Conservation (phyloP, 1,140 invertebrate species). For the Drosophila athabasca region DNA sequence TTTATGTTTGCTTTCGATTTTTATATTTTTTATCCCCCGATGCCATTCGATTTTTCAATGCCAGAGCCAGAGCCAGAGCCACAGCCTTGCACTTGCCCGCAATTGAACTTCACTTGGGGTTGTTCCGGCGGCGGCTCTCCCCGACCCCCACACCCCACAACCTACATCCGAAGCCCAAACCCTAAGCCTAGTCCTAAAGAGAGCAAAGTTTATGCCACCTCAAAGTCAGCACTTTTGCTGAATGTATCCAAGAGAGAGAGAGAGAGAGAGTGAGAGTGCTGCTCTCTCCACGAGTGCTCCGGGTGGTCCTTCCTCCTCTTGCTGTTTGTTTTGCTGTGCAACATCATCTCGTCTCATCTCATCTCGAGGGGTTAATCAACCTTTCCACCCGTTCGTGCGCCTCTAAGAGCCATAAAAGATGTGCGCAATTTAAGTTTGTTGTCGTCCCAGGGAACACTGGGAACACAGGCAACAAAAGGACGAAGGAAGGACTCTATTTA, state of each 20-base stretch:
- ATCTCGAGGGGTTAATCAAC: constrained; percentile 72
- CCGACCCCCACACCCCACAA: neutral
- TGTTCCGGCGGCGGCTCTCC: constrained; percentile 29
- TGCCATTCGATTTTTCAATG: constrained; percentile 37
- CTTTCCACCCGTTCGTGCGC: constrained; percentile 29
- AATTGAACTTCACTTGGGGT: constrained; percentile 68
- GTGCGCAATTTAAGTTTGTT: constrained; percentile 50
- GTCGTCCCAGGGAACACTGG: constrained; percentile 4
- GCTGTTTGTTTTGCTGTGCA: constrained; percentile 51
- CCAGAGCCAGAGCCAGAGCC: constrained; percentile 7
- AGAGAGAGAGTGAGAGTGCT: constrained; percentile 7
- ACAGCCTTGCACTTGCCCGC: constrained; percentile 71
- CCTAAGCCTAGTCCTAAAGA: neutral
- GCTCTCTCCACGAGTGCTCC: constrained; percentile 1
- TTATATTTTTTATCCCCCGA: constrained; percentile 35
- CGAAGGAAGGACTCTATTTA: constrained; percentile 49
- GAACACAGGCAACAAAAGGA: constrained; percentile 24
- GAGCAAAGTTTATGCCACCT: constrained; percentile 4
- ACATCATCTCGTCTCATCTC: constrained; percentile 49
- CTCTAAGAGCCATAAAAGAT: constrained; percentile 14
- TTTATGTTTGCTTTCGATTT: constrained; percentile 57
- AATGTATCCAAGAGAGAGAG: constrained; percentile 60
- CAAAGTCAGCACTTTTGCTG: constrained; percentile 54
- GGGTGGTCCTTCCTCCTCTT: constrained; percentile 25
- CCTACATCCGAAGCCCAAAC: neutral